phyloP scores from a whole-genome alignment of 2,888 invertebrate genomes.

The Drosophila ustulata region DNA sequence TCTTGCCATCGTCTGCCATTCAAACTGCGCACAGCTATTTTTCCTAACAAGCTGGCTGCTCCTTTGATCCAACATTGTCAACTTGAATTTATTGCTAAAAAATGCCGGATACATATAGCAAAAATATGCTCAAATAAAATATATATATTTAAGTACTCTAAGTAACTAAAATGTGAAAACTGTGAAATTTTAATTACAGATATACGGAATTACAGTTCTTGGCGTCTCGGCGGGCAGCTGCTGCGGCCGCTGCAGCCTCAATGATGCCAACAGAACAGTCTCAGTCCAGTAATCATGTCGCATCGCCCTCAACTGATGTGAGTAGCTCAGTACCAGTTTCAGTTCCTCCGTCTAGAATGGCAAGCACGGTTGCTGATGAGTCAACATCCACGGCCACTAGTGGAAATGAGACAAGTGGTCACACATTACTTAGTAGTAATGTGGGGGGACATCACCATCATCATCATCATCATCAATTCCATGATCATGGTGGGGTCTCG shows the following conservation, averaged over 20 bases:
- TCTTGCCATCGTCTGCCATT: too few relatives aligned
- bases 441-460: constrained; percentile 57
- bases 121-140: too few relatives aligned
- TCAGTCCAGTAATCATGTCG: constrained; percentile 50
- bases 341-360: constrained; percentile 20
- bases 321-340: constrained; percentile 50
- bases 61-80: too few relatives aligned
- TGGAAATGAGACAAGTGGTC: constrained; percentile 11
- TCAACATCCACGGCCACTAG: constrained; percentile 33
- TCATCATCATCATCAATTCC: constrained; percentile 64
- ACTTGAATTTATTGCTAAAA: too few relatives aligned
- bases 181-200: constrained; percentile 64
- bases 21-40: too few relatives aligned
- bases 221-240: constrained; percentile 85
- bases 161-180: neutral
- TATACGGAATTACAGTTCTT: constrained; percentile 85
- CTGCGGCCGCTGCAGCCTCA: constrained; percentile 86
- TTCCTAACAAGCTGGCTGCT: too few relatives aligned
- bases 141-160: too few relatives aligned
- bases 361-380: constrained; percentile 44
- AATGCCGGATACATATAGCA: too few relatives aligned
- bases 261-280: constrained; percentile 79
- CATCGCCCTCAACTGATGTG: constrained; percentile 60
- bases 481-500: constrained; percentile 47
- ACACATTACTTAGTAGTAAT: constrained; percentile 34